Conservation (phyloP, 2,888 invertebrate species). For the Drosophila greeni region DNA sequence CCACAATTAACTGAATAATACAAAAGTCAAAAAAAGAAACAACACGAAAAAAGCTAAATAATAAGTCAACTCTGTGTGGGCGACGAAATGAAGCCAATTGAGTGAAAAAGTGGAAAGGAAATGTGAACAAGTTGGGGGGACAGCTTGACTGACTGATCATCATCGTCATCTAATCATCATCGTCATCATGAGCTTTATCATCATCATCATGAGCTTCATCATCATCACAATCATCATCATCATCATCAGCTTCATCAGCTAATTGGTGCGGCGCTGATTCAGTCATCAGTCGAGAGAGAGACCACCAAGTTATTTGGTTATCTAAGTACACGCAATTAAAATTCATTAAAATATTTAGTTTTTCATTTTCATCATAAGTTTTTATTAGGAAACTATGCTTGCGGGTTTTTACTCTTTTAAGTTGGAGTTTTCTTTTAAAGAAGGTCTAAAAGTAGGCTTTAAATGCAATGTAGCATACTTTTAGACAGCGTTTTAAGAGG, state of each 20-base stretch:
- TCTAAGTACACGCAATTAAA: constrained; percentile 66
- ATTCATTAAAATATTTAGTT: constrained; percentile 58
- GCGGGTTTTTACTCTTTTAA: neutral
- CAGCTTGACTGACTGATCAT: neutral
- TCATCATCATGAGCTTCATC: constrained; percentile 16
- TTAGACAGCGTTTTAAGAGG: neutral
- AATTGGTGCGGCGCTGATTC: constrained; percentile 47
- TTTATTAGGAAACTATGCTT: constrained; percentile 5
- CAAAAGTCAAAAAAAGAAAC: neutral
- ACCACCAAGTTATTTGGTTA: constrained; percentile 49
- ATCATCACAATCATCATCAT: constrained; percentile 6
- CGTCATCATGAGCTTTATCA: constrained; percentile 17
- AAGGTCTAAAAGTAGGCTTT: neutral
- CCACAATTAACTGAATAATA: constrained; percentile 29
- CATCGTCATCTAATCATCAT: constrained; percentile 5
- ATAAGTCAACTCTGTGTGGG: constrained; percentile 29
- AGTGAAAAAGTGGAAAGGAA: constrained; percentile 9
- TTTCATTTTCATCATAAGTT: constrained; percentile 50
- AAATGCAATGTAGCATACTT: neutral
- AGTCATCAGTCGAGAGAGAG: constrained; percentile 42
- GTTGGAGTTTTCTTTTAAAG: no score
- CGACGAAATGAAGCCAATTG: constrained; percentile 40
- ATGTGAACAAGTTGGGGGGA: neutral
- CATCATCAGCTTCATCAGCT: constrained; percentile 17
- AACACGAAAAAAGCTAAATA: constrained; percentile 1